phyloP scores from a whole-genome alignment of 1,140 invertebrate genomes.

The Drosophila pallidifrons region DNA sequence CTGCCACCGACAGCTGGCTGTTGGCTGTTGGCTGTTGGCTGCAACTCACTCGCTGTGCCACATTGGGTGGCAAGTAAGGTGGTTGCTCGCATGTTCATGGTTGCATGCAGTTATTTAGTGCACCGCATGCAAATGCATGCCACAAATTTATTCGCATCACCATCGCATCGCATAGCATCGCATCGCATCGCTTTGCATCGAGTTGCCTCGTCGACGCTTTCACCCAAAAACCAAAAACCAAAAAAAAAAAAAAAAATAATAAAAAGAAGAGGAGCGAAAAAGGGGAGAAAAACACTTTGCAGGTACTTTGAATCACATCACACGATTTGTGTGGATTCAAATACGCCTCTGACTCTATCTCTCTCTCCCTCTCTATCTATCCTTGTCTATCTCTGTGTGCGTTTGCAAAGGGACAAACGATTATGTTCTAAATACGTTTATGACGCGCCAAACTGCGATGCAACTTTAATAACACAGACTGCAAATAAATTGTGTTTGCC shows the following conservation, averaged over 20 bases:
- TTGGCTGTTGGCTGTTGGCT: neutral
- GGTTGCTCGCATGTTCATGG: neutral
- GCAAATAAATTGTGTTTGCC: neutral
- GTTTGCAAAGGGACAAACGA: neutral
- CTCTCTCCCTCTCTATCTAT: too few species aligned
- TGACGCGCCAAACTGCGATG: neutral
- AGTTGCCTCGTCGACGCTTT: neutral
- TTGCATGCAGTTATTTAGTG: constrained; percentile 29
- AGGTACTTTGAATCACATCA: constrained; percentile 3
- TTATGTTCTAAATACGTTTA: neutral
- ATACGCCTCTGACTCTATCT: too few species aligned
- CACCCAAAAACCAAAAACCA: neutral
- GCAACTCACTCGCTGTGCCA: neutral
- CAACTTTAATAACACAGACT: neutral
- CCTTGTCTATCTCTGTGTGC: neutral
- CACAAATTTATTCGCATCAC: constrained; percentile 32
- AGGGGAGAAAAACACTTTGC: constrained; percentile 1
- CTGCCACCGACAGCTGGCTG: constrained; percentile 24
- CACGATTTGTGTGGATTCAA: neutral
- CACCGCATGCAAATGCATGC: constrained; percentile 10
- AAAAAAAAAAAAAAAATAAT: too few species aligned
- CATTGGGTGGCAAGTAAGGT: too few species aligned
- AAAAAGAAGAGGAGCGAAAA: too few species aligned
- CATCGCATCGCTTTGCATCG: neutral
- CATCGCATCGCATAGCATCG: neutral